Evolutionary conservation across 1,140 invertebrate genomes (phyloP), one percentile per base, ranked within the genome.

Genomic region (Rhagoletis pomonella): DNA sequence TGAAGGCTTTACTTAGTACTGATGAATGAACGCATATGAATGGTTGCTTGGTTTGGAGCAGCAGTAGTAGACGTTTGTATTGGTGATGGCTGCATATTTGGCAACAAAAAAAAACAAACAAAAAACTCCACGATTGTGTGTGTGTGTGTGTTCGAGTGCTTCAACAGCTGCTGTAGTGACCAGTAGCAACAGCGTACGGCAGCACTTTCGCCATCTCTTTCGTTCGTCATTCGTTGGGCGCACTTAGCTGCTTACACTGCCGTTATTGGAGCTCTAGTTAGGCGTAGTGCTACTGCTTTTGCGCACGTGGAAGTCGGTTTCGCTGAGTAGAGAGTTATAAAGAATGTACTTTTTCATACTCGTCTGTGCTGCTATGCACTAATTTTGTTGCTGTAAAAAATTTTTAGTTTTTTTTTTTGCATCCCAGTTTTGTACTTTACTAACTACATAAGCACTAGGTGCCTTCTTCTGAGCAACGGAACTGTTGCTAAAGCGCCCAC

Each of bases 151-250:
- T 19, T 58, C 55, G 73, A 81, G 47, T 81, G 47, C 50, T 58
- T n/a, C 73, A 50, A 55, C 69, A n/a, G n/a, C 73, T 81, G 1
- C 29, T 39, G 47, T 29, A 44, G 73, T 81, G 73, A 81, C 73
- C 73, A 77, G 73, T 77, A 77, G 73, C 73, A 77, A 44, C 10
- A 55, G 10, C 12, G 44, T 19, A 14, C n/a, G 17, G n/a, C 47
- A 55, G 73, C 47, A 29, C 73, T 81, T 81, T 81, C 73, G 44
- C 73, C 47, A 55, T 81, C 73, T 81, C 73, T 81, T 81, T 81
- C 73, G n/a, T 81, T 50, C 55, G 73, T 55, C 55, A 17, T 5
- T 3, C 39, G 44, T 50, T 9, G 5, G 17, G n/a, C 5, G 69
- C 29, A 0, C 29, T 29, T 29, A 0, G 29, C 29, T 29, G 29